A percentile compares a stretch with the other conserved stretches of the same genome.
phyloP scores from a whole-genome alignment of 2,888 invertebrate genomes.

The Cosmia trapezina region DNA sequence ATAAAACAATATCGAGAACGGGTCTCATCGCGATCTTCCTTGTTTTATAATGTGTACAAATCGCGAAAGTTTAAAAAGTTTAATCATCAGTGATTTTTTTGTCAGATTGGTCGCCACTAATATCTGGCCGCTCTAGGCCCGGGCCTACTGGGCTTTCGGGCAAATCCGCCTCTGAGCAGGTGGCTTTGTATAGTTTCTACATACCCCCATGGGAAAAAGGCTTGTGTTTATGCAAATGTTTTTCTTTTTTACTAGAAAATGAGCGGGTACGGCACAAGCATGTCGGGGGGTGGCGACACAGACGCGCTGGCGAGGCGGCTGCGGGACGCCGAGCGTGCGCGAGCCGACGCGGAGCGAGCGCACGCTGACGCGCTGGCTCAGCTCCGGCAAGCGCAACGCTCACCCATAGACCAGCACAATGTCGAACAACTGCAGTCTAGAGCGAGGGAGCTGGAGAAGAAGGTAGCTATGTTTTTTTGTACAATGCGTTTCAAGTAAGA shows the following conservation, averaged over 20 bases:
- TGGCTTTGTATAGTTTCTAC: not conserved
- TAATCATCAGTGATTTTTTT: too few relatives aligned
- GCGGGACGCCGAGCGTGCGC: slow-evolving; percentile 94
- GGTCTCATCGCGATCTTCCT: too few relatives aligned
- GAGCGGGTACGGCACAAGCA: slow-evolving; percentile 83
- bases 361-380: slow-evolving; percentile 94
- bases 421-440: slow-evolving; percentile 95
- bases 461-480: slow-evolving; percentile 89
- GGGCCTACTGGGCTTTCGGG: too few relatives aligned
- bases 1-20: too few relatives aligned
- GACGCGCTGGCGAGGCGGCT: slow-evolving; percentile 92
- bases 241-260: slow-evolving; percentile 75
- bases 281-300: slow-evolving; percentile 79
- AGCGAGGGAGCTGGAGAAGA: slow-evolving; percentile 97
- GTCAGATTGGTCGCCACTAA: too few relatives aligned
- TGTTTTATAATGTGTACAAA: too few relatives aligned
- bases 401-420: slow-evolving; percentile 86
- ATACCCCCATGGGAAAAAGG: not conserved
- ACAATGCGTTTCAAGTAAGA: too few relatives aligned
- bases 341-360: slow-evolving; percentile 94
- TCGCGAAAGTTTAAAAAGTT: too few relatives aligned
- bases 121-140: too few relatives aligned
- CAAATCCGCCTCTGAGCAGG: too few relatives aligned
- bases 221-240: not conserved
- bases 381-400: slow-evolving; percentile 90